These are phyloP conservation scores for Trichoplusia ni DNA, from an alignment of 1,140 invertebrate genomes.

Conservation along the genomic window DNA sequence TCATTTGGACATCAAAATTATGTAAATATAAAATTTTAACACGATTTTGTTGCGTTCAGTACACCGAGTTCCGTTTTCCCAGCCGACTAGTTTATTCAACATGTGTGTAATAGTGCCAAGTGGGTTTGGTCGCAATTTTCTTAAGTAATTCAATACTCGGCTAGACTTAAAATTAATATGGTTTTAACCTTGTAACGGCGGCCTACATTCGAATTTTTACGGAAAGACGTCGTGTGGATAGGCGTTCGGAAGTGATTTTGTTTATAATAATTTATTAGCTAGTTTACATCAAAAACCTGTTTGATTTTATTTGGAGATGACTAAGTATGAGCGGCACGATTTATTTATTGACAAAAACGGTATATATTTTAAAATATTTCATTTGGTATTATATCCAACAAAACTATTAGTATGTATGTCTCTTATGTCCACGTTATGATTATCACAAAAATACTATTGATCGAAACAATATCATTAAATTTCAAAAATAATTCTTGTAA, in stretches of 20 bases:
- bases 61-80: conserved; percentile 48
- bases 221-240: neutral
- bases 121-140: conserved; percentile 44
- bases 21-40: neutral
- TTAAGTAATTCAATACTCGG: conserved; percentile 34
- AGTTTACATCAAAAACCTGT: too few species aligned
- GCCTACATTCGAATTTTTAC: conserved; percentile 21
- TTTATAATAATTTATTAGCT: too few species aligned
- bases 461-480: too few species aligned
- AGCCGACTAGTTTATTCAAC: conserved; percentile 39
- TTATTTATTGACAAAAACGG: too few species aligned
- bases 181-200: conserved; percentile 24
- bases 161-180: conserved; percentile 29
- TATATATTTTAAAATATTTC: too few species aligned
- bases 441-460: too few species aligned
- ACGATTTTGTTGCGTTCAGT: conserved; percentile 31
- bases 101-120: conserved; percentile 38
- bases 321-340: too few species aligned
- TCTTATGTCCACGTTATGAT: too few species aligned
- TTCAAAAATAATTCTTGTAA: too few species aligned
- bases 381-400: too few species aligned
- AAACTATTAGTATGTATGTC: too few species aligned
- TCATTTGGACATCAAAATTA: neutral
- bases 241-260: neutral
- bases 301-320: too few species aligned